Conservation (phyloP, 2,888 invertebrate species). For the Thumatha senex region DNA sequence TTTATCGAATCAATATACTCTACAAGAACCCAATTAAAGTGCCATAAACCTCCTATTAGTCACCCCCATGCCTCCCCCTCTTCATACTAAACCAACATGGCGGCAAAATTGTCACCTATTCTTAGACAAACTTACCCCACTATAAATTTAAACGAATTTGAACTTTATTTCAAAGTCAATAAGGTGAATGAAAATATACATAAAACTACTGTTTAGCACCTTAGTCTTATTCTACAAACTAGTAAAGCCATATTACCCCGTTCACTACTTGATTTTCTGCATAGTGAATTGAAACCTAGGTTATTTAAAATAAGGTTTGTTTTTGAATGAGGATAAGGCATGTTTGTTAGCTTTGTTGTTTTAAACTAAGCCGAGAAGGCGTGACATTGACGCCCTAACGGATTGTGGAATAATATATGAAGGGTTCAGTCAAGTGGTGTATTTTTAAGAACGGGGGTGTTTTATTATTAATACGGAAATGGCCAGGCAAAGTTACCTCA, state of each 20-base stretch:
- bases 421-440: conserved; percentile 74
- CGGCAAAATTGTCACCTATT: conserved; percentile 79
- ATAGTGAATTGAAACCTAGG: conserved; percentile 35
- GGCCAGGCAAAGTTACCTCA: conserved; percentile 40
- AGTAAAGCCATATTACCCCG: conserved; percentile 70
- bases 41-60: conserved; percentile 76
- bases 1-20: conserved; percentile 64
- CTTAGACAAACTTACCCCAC: conserved; percentile 44
- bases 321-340: conserved; percentile 19
- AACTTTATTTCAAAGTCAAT: conserved; percentile 2
- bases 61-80: conserved; percentile 63
- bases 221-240: conserved; percentile 69
- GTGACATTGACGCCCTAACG: conserved; percentile 79
- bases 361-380: conserved; percentile 69
- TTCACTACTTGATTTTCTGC: conserved; percentile 39
- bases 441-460: conserved; percentile 59
- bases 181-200: conserved; percentile 33
- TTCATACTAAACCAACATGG: conserved; percentile 77
- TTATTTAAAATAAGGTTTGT: conserved; percentile 14
- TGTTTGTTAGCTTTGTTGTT: conserved; percentile 65
- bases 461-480: conserved; percentile 70
- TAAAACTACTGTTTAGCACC: conserved; percentile 48
- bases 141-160: conserved; percentile 10
- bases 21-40: conserved; percentile 72
- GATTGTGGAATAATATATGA: conserved; percentile 76